A percentile compares a stretch with the other conserved stretches of the same genome.
Evolutionary conservation across 2,888 invertebrate genomes (phyloP).

Genomic region (Ethmia dodecea): DNA sequence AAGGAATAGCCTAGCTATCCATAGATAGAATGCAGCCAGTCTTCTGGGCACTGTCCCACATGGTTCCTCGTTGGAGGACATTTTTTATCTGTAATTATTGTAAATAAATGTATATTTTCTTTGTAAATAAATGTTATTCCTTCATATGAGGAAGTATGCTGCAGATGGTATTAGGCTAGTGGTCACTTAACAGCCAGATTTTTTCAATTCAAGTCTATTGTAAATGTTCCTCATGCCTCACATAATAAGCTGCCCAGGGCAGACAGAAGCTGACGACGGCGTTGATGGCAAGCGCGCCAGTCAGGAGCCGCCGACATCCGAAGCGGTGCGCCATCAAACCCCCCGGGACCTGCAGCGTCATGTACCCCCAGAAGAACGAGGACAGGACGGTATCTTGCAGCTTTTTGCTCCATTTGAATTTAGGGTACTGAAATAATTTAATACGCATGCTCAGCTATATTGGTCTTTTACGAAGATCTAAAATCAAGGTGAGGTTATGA

Average conservation of each 20-base stretch:
- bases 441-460: not conserved
- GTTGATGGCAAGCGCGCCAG: constrained; percentile 76
- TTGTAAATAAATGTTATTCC: no score
- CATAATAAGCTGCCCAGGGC: constrained; percentile 81
- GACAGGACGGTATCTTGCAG: constrained; percentile 66
- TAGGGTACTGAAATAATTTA: constrained; percentile 44
- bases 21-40: no score
- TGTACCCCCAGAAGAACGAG: constrained; percentile 81
- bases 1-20: no score
- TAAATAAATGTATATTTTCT: no score
- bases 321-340: constrained; percentile 84
- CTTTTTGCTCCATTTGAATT: constrained; percentile 75
- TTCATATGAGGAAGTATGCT: no score
- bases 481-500: no score
- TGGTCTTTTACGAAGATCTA: not conserved
- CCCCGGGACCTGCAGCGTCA: constrained; percentile 83
- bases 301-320: constrained; percentile 81
- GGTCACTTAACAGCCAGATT: no score
- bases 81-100: no score
- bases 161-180: no score
- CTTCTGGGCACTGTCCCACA: no score
- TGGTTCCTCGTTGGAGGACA: no score
- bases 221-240: constrained; percentile 34
- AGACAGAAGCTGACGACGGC: constrained; percentile 81
- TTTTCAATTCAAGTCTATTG: no score